Conservation (phyloP, 2,797 vertebrate species). For the Clarias platycephalus region DNA sequence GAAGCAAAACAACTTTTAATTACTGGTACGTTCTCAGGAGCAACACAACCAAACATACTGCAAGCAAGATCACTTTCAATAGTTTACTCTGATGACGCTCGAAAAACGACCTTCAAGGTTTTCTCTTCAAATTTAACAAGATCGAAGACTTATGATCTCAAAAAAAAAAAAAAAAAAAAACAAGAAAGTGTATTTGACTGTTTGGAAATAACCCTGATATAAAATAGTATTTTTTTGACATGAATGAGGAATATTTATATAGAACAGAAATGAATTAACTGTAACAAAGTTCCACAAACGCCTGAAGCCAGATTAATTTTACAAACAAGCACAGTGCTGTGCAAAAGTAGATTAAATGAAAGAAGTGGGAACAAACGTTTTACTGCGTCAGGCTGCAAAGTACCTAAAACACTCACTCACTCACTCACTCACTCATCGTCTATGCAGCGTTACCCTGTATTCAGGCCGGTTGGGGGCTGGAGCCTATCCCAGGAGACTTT, state of each 20-base stretch:
- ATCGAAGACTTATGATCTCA: not conserved
- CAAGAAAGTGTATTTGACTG: not conserved
- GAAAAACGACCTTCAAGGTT: not conserved
- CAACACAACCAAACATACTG: not conserved
- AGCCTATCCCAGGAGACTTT: too few species aligned
- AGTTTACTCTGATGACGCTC: not conserved
- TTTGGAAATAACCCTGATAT: not conserved
- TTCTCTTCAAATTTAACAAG: not conserved
- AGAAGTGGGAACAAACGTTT: too few species aligned
- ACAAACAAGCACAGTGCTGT: not conserved
- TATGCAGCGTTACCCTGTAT: too few species aligned
- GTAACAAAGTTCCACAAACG: not conserved
- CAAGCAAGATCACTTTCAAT: not conserved
- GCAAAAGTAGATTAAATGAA: too few species aligned
- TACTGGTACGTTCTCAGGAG: not conserved
- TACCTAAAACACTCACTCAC: too few species aligned
- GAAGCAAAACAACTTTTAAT: conserved; percentile 9
- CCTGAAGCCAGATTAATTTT: not conserved
- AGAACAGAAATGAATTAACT: not conserved
- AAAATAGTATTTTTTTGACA: not conserved
- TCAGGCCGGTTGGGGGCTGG: too few species aligned
- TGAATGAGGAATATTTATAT: not conserved
- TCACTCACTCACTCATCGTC: too few species aligned
- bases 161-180: not conserved
- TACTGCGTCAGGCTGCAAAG: too few species aligned